These are phyloP conservation scores for Aphaenogaster rudis DNA, from an alignment of 1,140 invertebrate genomes.

Conservation along the genomic window DNA sequence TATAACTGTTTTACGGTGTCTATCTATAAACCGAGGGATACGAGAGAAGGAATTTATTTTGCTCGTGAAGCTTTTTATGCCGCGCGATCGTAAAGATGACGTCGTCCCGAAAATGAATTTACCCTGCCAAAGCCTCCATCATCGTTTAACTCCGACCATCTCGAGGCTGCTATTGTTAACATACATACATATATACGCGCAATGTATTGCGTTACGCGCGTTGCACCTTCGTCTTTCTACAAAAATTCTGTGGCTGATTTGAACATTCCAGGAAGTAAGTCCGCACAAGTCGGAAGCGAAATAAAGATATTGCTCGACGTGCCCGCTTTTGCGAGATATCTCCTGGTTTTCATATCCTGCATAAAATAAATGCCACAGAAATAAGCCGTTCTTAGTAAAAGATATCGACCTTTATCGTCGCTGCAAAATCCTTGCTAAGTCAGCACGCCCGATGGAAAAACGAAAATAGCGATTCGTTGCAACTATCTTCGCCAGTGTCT, in stretches of 20 bases:
- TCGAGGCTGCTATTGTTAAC: not conserved
- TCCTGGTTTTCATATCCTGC: not conserved
- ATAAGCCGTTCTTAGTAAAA: slow-evolving; percentile 24
- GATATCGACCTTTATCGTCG: not conserved
- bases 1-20: slow-evolving; percentile 53
- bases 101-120: slow-evolving; percentile 18
- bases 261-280: not conserved
- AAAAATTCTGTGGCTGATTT: not conserved
- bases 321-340: not conserved
- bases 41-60: slow-evolving; percentile 15
- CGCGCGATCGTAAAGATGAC: slow-evolving; percentile 38
- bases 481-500: not conserved
- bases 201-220: not conserved
- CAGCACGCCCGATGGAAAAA: not conserved
- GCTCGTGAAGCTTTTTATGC: slow-evolving; percentile 22
- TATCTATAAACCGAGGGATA: slow-evolving; percentile 28
- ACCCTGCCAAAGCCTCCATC: not conserved
- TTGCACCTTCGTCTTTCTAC: not conserved
- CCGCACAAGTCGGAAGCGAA: not conserved
- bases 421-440: slow-evolving; percentile 5
- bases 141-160: not conserved
- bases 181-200: not conserved
- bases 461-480: not conserved
- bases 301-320: slow-evolving; percentile 16
- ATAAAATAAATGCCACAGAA: not conserved